These are phyloP conservation scores for Matsumurasca onukii DNA, from an alignment of 1,140 invertebrate genomes.

Conservation along the genomic window DNA sequence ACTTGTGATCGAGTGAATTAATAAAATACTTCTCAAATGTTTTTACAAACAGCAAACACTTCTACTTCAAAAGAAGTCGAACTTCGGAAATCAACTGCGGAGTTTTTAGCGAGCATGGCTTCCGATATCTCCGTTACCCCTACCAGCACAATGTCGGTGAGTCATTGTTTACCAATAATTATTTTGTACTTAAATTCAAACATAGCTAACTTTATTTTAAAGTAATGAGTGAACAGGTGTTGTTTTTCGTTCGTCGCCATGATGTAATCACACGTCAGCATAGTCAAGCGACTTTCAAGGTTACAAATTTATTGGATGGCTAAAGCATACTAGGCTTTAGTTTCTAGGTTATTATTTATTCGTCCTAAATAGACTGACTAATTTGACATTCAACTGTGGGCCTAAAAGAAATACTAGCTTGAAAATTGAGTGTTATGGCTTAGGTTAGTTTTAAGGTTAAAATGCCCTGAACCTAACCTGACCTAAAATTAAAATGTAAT, in stretches of 20 bases:
- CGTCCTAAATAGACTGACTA: no score
- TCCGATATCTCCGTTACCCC: constrained; percentile 24
- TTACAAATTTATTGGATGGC: no score
- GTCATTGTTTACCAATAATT: constrained; percentile 16
- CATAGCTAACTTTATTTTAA: no score
- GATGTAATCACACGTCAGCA: constrained; percentile 31
- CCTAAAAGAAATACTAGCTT: no score
- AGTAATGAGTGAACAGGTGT: constrained; percentile 18
- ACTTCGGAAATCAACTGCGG: constrained; percentile 23
- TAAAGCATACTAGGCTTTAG: no score
- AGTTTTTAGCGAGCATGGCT: constrained; percentile 24
- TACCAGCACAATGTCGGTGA: constrained; percentile 22
- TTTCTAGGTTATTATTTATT: no score
- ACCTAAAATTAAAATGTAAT: no score
- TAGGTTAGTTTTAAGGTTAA: no score
- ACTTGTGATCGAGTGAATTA: neutral
- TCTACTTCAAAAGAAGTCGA: constrained; percentile 7
- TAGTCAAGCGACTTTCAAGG: neutral
- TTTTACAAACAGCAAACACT: constrained; percentile 11
- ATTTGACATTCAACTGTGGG: no score
- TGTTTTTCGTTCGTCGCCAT: constrained; percentile 3
- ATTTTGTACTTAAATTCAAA: no score
- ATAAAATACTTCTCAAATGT: constrained; percentile 5
- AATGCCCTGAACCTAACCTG: no score
- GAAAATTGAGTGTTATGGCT: no score